Evolutionary conservation across 2,797 vertebrate species (phyloP), one percentile per base, ranked within the genome.

Genomic region (Myotis planiceps): DNA sequence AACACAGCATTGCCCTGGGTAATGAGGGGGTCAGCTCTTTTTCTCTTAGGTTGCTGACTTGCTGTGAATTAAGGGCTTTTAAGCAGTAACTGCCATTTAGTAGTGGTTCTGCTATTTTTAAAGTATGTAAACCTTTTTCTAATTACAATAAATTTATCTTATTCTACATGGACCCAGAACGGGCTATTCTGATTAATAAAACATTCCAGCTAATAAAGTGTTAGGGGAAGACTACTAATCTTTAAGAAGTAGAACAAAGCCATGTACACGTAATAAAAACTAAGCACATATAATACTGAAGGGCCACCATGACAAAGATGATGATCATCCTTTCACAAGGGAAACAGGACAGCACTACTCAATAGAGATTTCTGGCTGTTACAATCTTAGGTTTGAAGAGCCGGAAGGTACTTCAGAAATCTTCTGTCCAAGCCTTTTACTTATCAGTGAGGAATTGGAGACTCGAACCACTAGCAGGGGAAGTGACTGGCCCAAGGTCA

Each of bases 51-150:
- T 95, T 93, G 79, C 74, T 65, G 60, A 96, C 93, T 92, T 88
- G 94, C 74, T 76, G 53, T 83, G 78, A 96, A 92, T 95, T 95
- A 92, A 72, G 60, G 69, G 49, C 42, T 93, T 94, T 98, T 80
- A 92, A 88, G 88, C 60, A 88, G 25, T 88, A 87, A 83, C 76
- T 92, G 58, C 85, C 93, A 91, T 53, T 25, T 94, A 75, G 78
- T 74, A 37, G 25, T 66, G 29, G 72, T 88, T 83, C 84, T 78
- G 65, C 42, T 47, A 78, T 65, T 96, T 92, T 29, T 9, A 65
- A 90, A 91, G 71, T 74, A 93, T 85, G 32, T 85, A 95, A 71
- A 90, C 93, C 34, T 85, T 95, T 96, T 91, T 84, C 83, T 63
- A 94, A 92, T 96, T 90, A 71, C 51, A 93, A 18, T 74, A 87